A percentile compares a stretch with the other conserved stretches of the same genome.
These are phyloP conservation scores for Pipistrellus pygmaeus DNA, from an alignment of 2,797 vertebrate species.

Conservation along the genomic window DNA sequence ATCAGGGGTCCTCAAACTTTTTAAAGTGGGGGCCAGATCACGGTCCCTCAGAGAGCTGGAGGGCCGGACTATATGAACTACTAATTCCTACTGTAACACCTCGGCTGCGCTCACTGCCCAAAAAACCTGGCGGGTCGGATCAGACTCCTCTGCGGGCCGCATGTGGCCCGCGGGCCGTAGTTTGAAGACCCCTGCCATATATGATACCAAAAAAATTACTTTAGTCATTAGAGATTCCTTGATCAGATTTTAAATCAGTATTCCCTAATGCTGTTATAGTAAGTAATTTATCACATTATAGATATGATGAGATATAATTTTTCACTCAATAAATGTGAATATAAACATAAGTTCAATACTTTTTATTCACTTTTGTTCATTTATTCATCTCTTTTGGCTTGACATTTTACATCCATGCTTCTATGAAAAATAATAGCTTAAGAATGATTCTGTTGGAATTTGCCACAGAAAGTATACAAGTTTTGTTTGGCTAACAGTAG, in stretches of 20 bases:
- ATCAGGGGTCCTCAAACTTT: too few relatives aligned
- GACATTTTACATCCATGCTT: conserved; percentile 18
- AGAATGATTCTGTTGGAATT: conserved; percentile 58
- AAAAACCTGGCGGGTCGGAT: too few relatives aligned
- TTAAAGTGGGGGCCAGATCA: too few relatives aligned
- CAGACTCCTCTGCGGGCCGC: too few relatives aligned
- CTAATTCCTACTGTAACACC: too few relatives aligned
- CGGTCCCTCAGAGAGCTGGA: too few relatives aligned
- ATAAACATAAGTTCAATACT: background rate
- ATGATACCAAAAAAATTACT: conserved; percentile 19
- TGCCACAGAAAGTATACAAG: background rate
- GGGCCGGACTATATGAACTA: too few relatives aligned
- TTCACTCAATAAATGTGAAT: background rate
- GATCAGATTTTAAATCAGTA: conserved; percentile 34
- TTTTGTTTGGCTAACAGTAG: conserved; percentile 11
- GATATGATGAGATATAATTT: conserved; percentile 30
- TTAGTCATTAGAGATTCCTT: conserved; percentile 42
- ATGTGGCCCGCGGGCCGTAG: too few relatives aligned
- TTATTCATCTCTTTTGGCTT: conserved; percentile 38
- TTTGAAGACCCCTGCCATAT: too few relatives aligned
- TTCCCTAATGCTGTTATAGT: background rate
- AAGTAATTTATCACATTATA: background rate
- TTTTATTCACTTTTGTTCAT: conserved; percentile 29
- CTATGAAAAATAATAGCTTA: conserved; percentile 11
- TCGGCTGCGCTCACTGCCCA: too few relatives aligned